Evolutionary conservation across 2,113 vertebrate species (phyloP).

Genomic region (Brienomyrus brachyistius): DNA sequence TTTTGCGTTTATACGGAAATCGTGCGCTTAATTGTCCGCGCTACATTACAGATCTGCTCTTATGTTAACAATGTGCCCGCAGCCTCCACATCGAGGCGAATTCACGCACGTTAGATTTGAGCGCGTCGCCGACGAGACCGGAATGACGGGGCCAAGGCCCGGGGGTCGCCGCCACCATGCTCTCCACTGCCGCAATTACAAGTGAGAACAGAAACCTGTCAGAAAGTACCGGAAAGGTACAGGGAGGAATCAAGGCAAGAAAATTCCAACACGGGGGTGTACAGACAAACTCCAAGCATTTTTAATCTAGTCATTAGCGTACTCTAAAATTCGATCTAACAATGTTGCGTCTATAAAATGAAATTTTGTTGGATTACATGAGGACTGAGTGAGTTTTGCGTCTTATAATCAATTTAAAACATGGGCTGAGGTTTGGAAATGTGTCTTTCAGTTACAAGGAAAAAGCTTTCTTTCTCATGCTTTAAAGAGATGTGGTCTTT

Average conservation of each 20-base stretch:
- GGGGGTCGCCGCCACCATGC: conserved; percentile 20
- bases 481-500: background rate
- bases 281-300: background rate
- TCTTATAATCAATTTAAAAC: background rate
- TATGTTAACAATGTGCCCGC: conserved; percentile 99
- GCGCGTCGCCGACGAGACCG: conserved; percentile 68
- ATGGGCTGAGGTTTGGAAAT: background rate
- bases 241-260: background rate
- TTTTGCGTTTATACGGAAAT: conserved; percentile 99
- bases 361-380: background rate
- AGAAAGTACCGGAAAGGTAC: background rate
- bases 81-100: conserved; percentile 82
- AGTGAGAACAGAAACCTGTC: background rate
- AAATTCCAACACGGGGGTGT: background rate
- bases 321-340: background rate
- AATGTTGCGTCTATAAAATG: background rate
- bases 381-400: background rate
- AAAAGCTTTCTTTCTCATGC: background rate
- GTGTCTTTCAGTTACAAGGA: too few relatives aligned
- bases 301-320: background rate
- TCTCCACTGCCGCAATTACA: background rate
- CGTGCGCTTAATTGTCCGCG: conserved; percentile 99
- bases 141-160: conserved; percentile 56
- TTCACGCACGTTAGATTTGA: conserved; percentile 77
- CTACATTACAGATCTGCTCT: conserved; percentile 99